Evolutionary conservation across 2,797 vertebrate genomes (phyloP).

Genomic region (Platalea minor): DNA sequence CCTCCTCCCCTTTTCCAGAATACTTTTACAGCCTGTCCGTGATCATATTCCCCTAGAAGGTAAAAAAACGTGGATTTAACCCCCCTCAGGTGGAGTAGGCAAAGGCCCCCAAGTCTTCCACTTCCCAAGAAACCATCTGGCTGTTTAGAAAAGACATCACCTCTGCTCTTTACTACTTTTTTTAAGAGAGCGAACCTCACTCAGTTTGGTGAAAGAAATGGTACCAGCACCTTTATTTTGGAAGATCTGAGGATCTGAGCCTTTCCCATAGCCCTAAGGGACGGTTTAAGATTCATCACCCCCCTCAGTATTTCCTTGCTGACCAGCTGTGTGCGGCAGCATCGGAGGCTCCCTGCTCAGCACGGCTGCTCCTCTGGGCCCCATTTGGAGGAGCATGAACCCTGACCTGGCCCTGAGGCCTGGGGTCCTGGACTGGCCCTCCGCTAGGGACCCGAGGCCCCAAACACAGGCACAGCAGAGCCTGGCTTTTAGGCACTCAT

Average conservation of each 20-base stretch:
- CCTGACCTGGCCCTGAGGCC: not conserved
- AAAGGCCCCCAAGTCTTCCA: not conserved
- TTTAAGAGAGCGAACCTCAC: not conserved
- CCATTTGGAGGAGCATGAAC: not conserved
- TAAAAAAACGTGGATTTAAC: not conserved
- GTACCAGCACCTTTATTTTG: not conserved
- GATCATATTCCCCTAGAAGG: not conserved
- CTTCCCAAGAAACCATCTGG: not conserved
- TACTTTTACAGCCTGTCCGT: not conserved
- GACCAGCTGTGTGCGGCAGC: not conserved
- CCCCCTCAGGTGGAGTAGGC: not conserved
- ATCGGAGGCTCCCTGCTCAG: not conserved
- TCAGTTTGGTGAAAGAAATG: not conserved
- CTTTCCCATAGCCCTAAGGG: not conserved
- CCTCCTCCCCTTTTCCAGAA: not conserved
- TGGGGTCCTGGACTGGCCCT: not conserved
- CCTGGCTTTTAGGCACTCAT: not conserved
- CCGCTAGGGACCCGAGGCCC: not conserved
- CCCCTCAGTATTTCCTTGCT: not conserved
- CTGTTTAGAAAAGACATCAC: not conserved
- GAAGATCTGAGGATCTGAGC: not conserved
- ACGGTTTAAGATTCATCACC: not conserved
- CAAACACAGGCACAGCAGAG: not conserved
- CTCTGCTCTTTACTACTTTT: not conserved
- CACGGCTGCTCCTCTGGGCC: not conserved